Base-by-base conservation (phyloP, 2,113 vertebrate species). In the Osmerus mordax region DNA sequence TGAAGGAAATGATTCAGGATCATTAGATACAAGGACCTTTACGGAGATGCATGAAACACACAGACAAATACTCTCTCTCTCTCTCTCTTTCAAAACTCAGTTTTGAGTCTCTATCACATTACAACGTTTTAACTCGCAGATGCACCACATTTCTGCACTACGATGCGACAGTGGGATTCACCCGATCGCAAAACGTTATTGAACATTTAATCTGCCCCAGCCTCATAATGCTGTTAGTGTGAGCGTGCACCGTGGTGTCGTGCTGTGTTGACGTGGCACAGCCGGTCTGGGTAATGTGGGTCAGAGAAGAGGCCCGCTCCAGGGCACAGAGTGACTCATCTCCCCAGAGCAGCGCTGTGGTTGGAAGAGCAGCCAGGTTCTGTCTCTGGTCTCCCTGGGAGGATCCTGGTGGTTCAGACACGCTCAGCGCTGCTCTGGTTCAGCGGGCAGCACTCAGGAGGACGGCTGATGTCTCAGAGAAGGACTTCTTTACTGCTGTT, bases 1-100 rank as follows among this genome's bases (percentile, higher is more conserved):
- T 62, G 72, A 47, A 81, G 76, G 68, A 56, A 71, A 53, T 68
- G 69, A 69, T 66, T 70, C 70, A 72, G 65, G 25, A 68, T 23
- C 73, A 59, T 53, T 65, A 65, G 25, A 70, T 29, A 65, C 8
- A 74, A 25, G 28, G 32, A 67, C 60, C 62, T 25, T 28, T 70
- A 64, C 16, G 61, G 14, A 58, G n/a, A 19, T 14, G 28, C 63
- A 71, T 61, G 28, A 25, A 13, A 71, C 63, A 67, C 74, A 70
- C 58, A 70, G 55, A 65, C 18, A 54, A 15, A n/a, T 23, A 13
- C 41, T 28, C 23, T 29, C 41, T 23, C 12, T 23, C 52, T 68
- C 32, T 32, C 32, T 32, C 6, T 32, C 32, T 32, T 3, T 41
- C 36, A 9, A 41, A 41, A 41, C 36, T 41, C 36, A 41, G 36